Percentiles rank a stretch among this genome's conserved stretches.
These are phyloP conservation scores for Pagrus major DNA, from an alignment of 2,113 vertebrate genomes.

Conservation along the genomic window DNA sequence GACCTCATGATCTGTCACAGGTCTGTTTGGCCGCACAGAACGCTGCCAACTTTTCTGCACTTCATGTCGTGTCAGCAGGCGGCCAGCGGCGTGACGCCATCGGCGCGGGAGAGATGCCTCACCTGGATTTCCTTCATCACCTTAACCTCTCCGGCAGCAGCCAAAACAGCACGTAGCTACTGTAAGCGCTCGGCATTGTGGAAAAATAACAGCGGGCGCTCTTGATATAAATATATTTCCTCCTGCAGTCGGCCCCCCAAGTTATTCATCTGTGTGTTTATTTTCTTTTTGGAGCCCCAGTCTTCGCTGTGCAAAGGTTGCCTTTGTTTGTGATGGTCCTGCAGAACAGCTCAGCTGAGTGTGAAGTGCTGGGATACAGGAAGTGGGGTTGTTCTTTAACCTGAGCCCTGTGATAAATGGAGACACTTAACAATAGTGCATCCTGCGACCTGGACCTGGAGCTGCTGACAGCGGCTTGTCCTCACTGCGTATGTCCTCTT, in stretches of 20 bases:
- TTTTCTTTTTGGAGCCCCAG: slow-evolving; percentile 69
- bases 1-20: slow-evolving; percentile 33
- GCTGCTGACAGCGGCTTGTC: slow-evolving; percentile 88
- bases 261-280: slow-evolving; percentile 80
- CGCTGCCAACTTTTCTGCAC: slow-evolving; percentile 40
- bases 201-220: slow-evolving; percentile 81
- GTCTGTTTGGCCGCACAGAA: slow-evolving; percentile 28
- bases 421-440: slow-evolving; percentile 95
- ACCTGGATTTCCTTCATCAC: slow-evolving; percentile 85
- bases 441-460: slow-evolving; percentile 86
- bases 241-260: slow-evolving; percentile 62
- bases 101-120: slow-evolving; percentile 58
- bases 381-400: slow-evolving; percentile 90
- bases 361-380: slow-evolving; percentile 85
- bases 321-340: slow-evolving; percentile 83
- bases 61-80: slow-evolving; percentile 68
- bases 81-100: slow-evolving; percentile 68
- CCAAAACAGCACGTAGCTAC: slow-evolving; percentile 80
- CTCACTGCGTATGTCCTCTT: slow-evolving; percentile 74
- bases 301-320: slow-evolving; percentile 82
- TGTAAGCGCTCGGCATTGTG: slow-evolving; percentile 61
- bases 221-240: slow-evolving; percentile 86
- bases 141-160: slow-evolving; percentile 57
- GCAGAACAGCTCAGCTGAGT: slow-evolving; percentile 85
- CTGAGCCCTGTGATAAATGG: slow-evolving; percentile 92